These are phyloP conservation scores for Ictalurus punctatus DNA, from an alignment of 2,113 vertebrate genomes.

Conservation along the genomic window DNA sequence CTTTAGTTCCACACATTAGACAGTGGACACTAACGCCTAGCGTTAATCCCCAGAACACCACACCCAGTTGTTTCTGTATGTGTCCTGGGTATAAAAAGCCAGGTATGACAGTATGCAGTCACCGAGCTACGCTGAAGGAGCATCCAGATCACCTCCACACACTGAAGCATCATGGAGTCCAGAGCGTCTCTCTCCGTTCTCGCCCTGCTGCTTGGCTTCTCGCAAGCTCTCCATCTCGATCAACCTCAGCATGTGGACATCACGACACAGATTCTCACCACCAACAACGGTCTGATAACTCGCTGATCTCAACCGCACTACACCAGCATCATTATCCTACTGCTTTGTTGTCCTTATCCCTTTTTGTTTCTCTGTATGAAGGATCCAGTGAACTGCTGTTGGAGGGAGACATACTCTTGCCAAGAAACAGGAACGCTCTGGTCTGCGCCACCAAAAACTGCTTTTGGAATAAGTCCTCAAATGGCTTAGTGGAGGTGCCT, in stretches of 20 bases:
- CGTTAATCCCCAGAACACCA: neutral
- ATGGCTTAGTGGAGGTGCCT: slow-evolving; percentile 38
- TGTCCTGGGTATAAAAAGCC: slow-evolving; percentile 24
- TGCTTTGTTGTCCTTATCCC: neutral
- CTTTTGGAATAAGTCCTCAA: slow-evolving; percentile 50
- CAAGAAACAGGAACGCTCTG: slow-evolving; percentile 50
- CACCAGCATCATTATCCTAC: neutral
- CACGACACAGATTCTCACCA: slow-evolving; percentile 42
- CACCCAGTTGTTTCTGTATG: neutral
- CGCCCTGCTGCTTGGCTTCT: slow-evolving; percentile 44
- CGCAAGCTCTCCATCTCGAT: slow-evolving; percentile 16
- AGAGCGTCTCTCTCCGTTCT: slow-evolving; percentile 45
- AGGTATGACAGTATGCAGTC: slow-evolving; percentile 2
- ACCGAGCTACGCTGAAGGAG: slow-evolving; percentile 4
- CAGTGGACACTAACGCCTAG: neutral
- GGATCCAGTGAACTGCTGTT: slow-evolving; percentile 38
- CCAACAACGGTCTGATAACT: slow-evolving; percentile 46
- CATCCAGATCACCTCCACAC: slow-evolving; percentile 44
- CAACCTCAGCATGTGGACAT: slow-evolving; percentile 35
- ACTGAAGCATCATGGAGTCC: slow-evolving; percentile 50
- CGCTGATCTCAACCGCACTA: neutral
- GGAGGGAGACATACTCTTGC: slow-evolving; percentile 50
- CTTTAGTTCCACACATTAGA: slow-evolving; percentile 17
- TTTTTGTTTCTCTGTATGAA: neutral
- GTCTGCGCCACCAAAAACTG: slow-evolving; percentile 45